phyloP scores from a whole-genome alignment of 2,888 invertebrate species.

The Scaptomyza tumidula region DNA sequence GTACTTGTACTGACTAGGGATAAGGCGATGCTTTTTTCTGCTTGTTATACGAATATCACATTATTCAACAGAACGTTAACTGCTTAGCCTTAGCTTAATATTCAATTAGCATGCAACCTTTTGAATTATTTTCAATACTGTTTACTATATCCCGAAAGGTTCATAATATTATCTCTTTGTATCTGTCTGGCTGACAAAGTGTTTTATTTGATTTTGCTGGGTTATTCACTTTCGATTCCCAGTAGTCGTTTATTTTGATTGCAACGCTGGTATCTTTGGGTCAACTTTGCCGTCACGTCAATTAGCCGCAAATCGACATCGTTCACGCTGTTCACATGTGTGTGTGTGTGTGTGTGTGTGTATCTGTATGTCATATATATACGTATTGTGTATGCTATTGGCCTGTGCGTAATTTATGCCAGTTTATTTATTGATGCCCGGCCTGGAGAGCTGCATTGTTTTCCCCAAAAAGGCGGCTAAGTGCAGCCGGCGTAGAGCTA shows the following conservation, averaged over 20 bases:
- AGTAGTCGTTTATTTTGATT: conserved; percentile 49
- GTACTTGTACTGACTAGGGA: too few species aligned
- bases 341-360: conserved; percentile 25
- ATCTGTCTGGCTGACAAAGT: neutral
- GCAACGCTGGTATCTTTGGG: conserved; percentile 38
- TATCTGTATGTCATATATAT: neutral
- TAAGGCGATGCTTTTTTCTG: too few species aligned
- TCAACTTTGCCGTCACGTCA: conserved; percentile 61
- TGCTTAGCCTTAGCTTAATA: too few species aligned
- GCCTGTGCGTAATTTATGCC: conserved; percentile 75
- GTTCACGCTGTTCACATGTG: conserved; percentile 14
- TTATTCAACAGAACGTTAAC: too few species aligned
- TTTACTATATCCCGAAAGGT: too few species aligned
- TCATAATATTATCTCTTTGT: neutral
- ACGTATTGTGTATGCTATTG: conserved; percentile 45
- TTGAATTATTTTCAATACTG: too few species aligned
- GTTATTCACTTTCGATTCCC: conserved; percentile 44
- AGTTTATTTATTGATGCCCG: conserved; percentile 77
- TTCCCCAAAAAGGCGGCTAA: conserved; percentile 70
- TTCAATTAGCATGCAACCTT: too few species aligned
- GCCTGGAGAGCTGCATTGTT: conserved; percentile 69
- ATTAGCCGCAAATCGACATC: conserved; percentile 66
- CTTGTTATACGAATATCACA: too few species aligned
- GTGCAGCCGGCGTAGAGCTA: conserved; percentile 63
- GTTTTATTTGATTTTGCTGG: conserved; percentile 14